Evolutionary conservation across 2,888 invertebrate genomes (phyloP).

Genomic region (Ephialtes manifestator): DNA sequence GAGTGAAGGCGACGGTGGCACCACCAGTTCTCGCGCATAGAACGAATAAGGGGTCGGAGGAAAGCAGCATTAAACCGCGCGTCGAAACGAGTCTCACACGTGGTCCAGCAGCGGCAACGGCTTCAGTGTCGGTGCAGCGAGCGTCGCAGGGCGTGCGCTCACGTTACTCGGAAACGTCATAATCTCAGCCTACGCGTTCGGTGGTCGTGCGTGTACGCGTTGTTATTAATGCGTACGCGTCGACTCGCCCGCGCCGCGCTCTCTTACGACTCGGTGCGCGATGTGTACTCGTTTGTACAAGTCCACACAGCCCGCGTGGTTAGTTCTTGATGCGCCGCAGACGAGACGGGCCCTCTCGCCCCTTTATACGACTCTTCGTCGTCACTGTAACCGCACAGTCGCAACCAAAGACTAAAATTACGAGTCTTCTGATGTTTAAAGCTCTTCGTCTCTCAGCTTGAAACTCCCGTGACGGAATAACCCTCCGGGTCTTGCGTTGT

Average conservation of each 20-base stretch:
- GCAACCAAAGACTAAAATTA: constrained; percentile 5
- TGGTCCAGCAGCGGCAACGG: constrained; percentile 46
- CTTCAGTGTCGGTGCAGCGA: constrained; percentile 21
- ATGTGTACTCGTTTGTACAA: neutral
- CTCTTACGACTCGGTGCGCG: constrained; percentile 16
- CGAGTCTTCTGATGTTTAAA: constrained; percentile 9
- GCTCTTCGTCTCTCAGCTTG: constrained; percentile 24
- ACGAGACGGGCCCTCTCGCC: neutral
- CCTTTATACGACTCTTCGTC: neutral
- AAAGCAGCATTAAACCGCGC: constrained; percentile 13
- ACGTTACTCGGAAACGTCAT: constrained; percentile 82
- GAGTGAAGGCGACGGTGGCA: too few species aligned
- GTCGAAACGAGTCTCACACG: constrained; percentile 69
- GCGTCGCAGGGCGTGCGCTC: constrained; percentile 67
- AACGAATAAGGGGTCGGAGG: too few species aligned
- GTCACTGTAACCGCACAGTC: neutral
- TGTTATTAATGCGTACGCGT: constrained; percentile 62
- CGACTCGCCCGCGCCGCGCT: constrained; percentile 29
- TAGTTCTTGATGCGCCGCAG: neutral
- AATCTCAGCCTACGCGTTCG: constrained; percentile 75
- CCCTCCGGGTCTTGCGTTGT: constrained; percentile 20
- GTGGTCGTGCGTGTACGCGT: constrained; percentile 44
- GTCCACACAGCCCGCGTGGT: neutral
- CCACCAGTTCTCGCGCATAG: too few species aligned
- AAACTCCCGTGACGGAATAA: constrained; percentile 49